Conservation (phyloP, 2,113 vertebrate species). For the Centrocercus urophasianus region DNA sequence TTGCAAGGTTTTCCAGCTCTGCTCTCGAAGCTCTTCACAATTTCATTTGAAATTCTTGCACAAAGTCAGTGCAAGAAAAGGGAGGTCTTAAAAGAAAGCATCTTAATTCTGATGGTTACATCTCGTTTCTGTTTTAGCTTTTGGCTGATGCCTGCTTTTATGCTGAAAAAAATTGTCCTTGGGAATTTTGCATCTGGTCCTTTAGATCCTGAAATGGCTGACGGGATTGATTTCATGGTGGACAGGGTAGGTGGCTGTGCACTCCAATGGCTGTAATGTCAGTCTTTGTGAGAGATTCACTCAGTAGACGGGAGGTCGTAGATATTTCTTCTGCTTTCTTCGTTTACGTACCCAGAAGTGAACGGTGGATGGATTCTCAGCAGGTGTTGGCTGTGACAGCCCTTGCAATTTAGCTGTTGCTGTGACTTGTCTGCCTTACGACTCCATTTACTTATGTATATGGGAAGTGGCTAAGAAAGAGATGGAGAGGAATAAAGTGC, state of each 20-base stretch:
- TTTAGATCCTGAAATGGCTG: constrained; percentile 93
- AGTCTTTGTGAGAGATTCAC: background rate
- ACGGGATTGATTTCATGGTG: constrained; percentile 99
- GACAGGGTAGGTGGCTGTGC: constrained; percentile 86
- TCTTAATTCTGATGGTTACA: background rate
- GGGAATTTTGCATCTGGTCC: constrained; percentile 97
- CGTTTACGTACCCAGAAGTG: background rate
- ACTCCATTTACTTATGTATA: background rate
- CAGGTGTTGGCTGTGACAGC: background rate
- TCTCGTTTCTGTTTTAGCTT: constrained; percentile 83
- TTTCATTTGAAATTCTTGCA: background rate
- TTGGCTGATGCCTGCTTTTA: constrained; percentile 98
- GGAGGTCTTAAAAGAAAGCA: background rate
- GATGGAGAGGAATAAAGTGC: background rate
- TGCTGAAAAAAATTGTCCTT: constrained; percentile 98
- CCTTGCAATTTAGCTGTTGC: background rate
- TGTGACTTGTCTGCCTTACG: background rate
- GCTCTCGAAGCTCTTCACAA: background rate
- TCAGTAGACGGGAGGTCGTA: background rate
- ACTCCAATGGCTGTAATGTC: background rate
- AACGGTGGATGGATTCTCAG: background rate
- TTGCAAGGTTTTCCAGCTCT: background rate
- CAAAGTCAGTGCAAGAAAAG: background rate
- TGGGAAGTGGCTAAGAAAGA: background rate
- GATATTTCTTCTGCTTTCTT: background rate